These are phyloP conservation scores for Macrosiphum euphorbiae DNA, from an alignment of 2,888 invertebrate genomes.

Conservation along the genomic window DNA sequence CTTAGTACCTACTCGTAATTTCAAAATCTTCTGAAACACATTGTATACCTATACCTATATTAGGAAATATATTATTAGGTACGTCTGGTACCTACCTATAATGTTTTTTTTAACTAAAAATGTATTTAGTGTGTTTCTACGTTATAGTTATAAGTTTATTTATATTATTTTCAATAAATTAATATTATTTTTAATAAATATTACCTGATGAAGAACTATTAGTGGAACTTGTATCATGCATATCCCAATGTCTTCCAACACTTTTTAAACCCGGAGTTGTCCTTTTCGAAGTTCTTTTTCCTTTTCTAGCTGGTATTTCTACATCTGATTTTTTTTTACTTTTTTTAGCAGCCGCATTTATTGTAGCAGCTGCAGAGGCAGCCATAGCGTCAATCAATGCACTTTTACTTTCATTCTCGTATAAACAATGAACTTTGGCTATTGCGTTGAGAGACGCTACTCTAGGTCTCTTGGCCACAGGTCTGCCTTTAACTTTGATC, in stretches of 20 bases:
- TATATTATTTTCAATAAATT: neutral
- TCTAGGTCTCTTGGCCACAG: constrained; percentile 84
- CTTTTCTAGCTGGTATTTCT: constrained; percentile 66
- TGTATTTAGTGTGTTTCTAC: neutral
- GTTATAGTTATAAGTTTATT: neutral
- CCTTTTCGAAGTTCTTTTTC: constrained; percentile 70
- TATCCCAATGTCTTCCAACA: constrained; percentile 87
- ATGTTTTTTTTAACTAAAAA: neutral
- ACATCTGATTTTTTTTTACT: constrained; percentile 65
- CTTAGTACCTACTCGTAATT: neutral
- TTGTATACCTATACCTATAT: neutral
- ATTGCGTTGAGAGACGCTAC: constrained; percentile 90
- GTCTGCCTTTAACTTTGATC: constrained; percentile 65
- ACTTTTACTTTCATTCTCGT: constrained; percentile 80
- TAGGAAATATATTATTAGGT: neutral
- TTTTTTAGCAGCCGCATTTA: constrained; percentile 63
- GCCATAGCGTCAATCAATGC: constrained; percentile 67
- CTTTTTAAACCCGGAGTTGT: constrained; percentile 83
- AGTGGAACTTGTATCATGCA: constrained; percentile 77
- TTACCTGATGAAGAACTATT: constrained; percentile 69
- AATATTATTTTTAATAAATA: neutral
- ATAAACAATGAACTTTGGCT: constrained; percentile 91
- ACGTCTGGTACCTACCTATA: neutral
- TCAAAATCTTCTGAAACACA: neutral
- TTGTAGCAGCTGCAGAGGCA: constrained; percentile 14